Evolutionary conservation across 2,888 invertebrate genomes (phyloP), one percentile per base, ranked within the genome.

Genomic region (Dendrolimus houi): DNA sequence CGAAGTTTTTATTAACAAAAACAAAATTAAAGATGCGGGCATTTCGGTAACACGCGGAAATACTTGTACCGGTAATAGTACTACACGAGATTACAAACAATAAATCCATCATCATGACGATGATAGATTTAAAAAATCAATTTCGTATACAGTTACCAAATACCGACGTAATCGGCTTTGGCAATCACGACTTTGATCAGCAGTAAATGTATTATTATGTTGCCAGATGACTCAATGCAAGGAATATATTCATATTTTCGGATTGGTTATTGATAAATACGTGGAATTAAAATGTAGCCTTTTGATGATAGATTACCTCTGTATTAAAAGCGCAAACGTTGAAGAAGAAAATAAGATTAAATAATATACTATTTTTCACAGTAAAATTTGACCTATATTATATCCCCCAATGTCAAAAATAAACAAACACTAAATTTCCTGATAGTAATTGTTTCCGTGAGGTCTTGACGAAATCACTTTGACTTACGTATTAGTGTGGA

Each of bases 71-170:
- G 69, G 78, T 85, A 84, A 86, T 83, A 71, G 76, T 75, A 71
- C 74, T 70, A 77, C 73, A 71, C 72, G 70, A 79, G 71, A 81
- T 85, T 81, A 83, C 78, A 79, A 83, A 82, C 81, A 83, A 85
- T 81, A 81, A 85, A 79, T 73, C 70, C 70, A 83, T 74, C 70
- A 73, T 66, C 64, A 66, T 83, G 84, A 85, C 84, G 80, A 81
- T 82, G 78, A 83, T 83, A 75, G 78, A 79, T 76, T 75, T 73
- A 80, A 83, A 80, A 85, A 87, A 83, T 83, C 87, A 83, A 86
- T 88, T 82, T 78, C 65, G 65, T 70, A 66, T 83, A 87, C 87
- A 77, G 87, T 87, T 88, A 86, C 66, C 65, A 72, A 77, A 76
- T 70, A 68, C 72, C 65, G 70, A 70, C 64, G 66, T 73, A 68